A percentile compares a stretch with the other conserved stretches of the same genome.
phyloP scores from a whole-genome alignment of 2,888 invertebrate genomes.

The Caenorhabditis uteleia region DNA sequence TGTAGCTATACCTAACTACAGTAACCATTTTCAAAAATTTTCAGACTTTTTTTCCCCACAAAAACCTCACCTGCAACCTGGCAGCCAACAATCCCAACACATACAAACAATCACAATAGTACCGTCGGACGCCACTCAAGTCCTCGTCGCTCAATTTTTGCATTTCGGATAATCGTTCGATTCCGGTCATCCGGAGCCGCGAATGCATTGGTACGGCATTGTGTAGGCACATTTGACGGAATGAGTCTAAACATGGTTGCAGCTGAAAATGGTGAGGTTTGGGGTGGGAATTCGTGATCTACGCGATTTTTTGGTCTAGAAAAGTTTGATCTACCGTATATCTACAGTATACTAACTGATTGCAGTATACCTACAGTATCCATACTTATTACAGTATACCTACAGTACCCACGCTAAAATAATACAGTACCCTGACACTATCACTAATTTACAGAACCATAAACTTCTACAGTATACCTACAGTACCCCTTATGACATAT shows the following conservation, averaged over 20 bases:
- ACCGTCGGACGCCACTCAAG: constrained; percentile 40
- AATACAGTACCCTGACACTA: too few relatives aligned
- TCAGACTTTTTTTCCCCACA: not conserved
- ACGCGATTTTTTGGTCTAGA: not conserved
- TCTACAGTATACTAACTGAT: too few relatives aligned
- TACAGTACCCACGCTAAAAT: too few relatives aligned
- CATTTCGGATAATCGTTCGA: constrained; percentile 30
- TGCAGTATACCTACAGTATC: too few relatives aligned
- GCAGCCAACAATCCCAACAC: constrained; percentile 62
- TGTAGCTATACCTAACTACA: too few relatives aligned
- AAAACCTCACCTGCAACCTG: constrained; percentile 36
- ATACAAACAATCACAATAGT: constrained; percentile 58
- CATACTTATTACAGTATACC: too few relatives aligned
- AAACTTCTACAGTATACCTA: too few relatives aligned
- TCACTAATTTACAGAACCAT: too few relatives aligned
- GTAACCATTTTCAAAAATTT: too few relatives aligned
- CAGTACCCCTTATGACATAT: too few relatives aligned
- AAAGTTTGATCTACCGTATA: too few relatives aligned
- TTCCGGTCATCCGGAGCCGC: constrained; percentile 24
- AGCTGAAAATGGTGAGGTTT: constrained; percentile 22
- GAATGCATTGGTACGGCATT: constrained; percentile 28
- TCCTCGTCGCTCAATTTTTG: constrained; percentile 36
- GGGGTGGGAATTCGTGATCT: not conserved
- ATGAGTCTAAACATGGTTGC: constrained; percentile 36
- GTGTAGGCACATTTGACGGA: constrained; percentile 23